phyloP scores from a whole-genome alignment of 2,888 invertebrate genomes.

The Nipponacmea schrenckii region DNA sequence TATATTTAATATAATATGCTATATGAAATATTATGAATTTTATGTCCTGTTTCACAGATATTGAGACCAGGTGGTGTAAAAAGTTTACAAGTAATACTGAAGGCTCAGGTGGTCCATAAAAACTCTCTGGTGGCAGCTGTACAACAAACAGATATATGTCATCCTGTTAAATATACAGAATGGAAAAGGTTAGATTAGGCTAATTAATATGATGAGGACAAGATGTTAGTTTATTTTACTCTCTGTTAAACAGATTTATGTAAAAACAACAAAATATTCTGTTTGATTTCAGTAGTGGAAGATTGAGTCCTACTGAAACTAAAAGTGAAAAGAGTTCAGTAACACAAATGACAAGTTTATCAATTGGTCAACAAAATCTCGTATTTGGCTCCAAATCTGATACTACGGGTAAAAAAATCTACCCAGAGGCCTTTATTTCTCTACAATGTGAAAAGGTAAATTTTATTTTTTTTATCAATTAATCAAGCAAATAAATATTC shows the following conservation, averaged over 20 bases:
- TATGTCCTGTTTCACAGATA: slow-evolving; percentile 41
- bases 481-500: no score
- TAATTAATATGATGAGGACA: no score
- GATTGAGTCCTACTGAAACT: slow-evolving; percentile 60
- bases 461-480: neutral
- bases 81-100: slow-evolving; percentile 61
- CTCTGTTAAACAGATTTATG: no score
- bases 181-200: slow-evolving; percentile 44
- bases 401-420: slow-evolving; percentile 34
- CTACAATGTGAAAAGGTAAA: slow-evolving; percentile 66
- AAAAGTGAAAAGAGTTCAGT: slow-evolving; percentile 63
- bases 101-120: slow-evolving; percentile 65
- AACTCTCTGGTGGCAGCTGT: slow-evolving; percentile 64
- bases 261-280: no score
- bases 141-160: slow-evolving; percentile 60
- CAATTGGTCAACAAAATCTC: slow-evolving; percentile 49
- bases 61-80: slow-evolving; percentile 58
- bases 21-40: no score
- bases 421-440: slow-evolving; percentile 65
- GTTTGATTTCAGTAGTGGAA: slow-evolving; percentile 43
- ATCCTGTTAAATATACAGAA: slow-evolving; percentile 45
- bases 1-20: no score
- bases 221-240: no score
- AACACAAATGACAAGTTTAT: slow-evolving; percentile 58
- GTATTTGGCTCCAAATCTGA: slow-evolving; percentile 41